These are phyloP conservation scores for Ridgeia piscesae DNA, from an alignment of 1,140 invertebrate species.

Conservation along the genomic window DNA sequence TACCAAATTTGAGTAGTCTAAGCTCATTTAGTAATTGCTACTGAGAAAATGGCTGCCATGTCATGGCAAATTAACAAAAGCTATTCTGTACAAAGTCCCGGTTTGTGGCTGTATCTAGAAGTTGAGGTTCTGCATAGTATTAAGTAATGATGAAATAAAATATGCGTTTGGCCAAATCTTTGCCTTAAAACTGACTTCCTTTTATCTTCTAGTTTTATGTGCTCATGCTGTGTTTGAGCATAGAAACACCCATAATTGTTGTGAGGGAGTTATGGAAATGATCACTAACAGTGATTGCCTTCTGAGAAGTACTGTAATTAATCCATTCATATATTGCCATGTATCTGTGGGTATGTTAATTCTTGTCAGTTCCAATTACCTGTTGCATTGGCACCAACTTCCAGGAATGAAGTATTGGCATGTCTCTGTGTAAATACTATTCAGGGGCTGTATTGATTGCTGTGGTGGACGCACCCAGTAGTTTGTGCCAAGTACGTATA, in stretches of 20 bases:
- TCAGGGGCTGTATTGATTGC: background rate
- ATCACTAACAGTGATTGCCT: background rate
- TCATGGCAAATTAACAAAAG: no score
- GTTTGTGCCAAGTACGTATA: background rate
- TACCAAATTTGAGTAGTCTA: no score
- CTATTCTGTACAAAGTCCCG: no score
- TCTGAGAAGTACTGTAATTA: background rate
- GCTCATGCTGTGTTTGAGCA: no score
- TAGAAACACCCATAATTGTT: background rate
- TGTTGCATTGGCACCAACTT: background rate
- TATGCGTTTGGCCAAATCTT: no score
- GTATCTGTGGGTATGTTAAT: background rate
- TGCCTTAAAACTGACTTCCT: no score
- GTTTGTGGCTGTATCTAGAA: no score
- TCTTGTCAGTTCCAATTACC: background rate
- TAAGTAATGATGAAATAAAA: no score
- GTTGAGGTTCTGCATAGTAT: no score
- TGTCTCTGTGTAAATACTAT: background rate
- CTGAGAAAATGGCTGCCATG: no score
- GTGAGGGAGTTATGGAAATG: background rate
- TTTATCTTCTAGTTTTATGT: no score
- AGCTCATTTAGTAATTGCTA: no score
- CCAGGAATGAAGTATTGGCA: background rate
- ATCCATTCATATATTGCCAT: background rate
- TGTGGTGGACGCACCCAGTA: background rate